A percentile compares a stretch with the other conserved stretches of the same genome.
These are phyloP conservation scores for Plagodis pulveraria DNA, from an alignment of 2,888 invertebrate species.

Conservation along the genomic window DNA sequence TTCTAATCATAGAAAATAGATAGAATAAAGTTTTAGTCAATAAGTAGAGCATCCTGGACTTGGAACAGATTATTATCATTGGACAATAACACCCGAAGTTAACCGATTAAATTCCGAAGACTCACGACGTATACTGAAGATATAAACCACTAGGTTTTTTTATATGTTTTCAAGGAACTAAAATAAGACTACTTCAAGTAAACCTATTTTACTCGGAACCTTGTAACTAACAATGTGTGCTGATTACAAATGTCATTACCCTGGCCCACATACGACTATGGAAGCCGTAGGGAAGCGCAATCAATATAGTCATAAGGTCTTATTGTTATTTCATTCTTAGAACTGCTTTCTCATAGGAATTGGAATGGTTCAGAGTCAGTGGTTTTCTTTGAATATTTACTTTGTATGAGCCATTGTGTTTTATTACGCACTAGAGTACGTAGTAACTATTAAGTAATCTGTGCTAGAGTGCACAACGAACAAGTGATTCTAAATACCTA, in stretches of 20 bases:
- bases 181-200: too few relatives aligned
- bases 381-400: conserved; percentile 11
- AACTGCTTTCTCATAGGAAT: conserved; percentile 19
- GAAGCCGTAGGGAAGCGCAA: conserved; percentile 43
- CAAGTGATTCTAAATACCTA: background rate
- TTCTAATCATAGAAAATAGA: too few relatives aligned
- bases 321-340: conserved; percentile 37
- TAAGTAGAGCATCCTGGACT: too few relatives aligned
- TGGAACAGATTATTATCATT: too few relatives aligned
- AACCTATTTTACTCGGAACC: background rate
- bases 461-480: background rate
- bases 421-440: too few relatives aligned
- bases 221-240: conserved; percentile 13
- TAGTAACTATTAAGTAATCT: too few relatives aligned
- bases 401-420: conserved; percentile 13
- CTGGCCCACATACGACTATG: conserved; percentile 37
- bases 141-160: too few relatives aligned
- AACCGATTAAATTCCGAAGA: too few relatives aligned
- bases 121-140: too few relatives aligned
- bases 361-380: background rate
- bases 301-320: conserved; percentile 34
- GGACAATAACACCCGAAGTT: too few relatives aligned
- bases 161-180: too few relatives aligned
- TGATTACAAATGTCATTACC: conserved; percentile 38
- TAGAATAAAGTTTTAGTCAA: too few relatives aligned